Conservation (phyloP, 2,888 invertebrate species). For the Timandra comae region DNA sequence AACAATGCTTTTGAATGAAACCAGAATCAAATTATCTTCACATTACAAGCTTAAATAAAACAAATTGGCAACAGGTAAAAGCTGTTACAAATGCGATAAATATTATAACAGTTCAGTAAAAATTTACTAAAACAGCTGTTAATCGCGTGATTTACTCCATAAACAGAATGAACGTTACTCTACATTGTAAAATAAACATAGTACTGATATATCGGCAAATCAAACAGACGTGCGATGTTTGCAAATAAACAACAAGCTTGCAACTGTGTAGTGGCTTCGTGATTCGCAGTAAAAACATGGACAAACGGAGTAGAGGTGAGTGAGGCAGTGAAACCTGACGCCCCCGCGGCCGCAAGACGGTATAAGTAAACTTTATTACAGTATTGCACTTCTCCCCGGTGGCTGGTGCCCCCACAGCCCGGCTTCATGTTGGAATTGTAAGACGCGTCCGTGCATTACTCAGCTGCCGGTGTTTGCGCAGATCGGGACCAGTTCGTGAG, state of each 20-base stretch:
- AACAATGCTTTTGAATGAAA: no score
- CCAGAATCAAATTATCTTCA: no score
- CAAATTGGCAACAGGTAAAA: no score
- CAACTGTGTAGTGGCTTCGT: constrained; percentile 62
- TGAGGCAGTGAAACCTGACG: constrained; percentile 48
- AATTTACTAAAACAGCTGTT: no score
- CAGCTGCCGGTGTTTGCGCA: constrained; percentile 66
- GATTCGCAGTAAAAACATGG: constrained; percentile 69
- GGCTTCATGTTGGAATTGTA: constrained; percentile 52
- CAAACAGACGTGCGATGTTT: constrained; percentile 53
- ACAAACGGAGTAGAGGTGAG: constrained; percentile 35
- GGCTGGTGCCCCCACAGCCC: constrained; percentile 29
- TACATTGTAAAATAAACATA: constrained; percentile 51
- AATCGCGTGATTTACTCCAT: constrained; percentile 8
- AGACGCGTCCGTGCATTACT: constrained; percentile 66
- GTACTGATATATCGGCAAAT: constrained; percentile 50
- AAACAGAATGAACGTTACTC: constrained; percentile 31
- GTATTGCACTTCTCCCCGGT: constrained; percentile 49
- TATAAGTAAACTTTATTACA: constrained; percentile 73
- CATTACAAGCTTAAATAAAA: no score
- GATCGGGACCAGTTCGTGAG: constrained; percentile 61
- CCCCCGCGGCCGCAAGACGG: constrained; percentile 55
- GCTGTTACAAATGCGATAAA: no score
- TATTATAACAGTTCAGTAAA: no score
- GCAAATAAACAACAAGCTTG: constrained; percentile 57